Evolutionary conservation across 1,140 invertebrate genomes (phyloP), one percentile per base, ranked within the genome.

Genomic region (Drosophila malerkotliana): DNA sequence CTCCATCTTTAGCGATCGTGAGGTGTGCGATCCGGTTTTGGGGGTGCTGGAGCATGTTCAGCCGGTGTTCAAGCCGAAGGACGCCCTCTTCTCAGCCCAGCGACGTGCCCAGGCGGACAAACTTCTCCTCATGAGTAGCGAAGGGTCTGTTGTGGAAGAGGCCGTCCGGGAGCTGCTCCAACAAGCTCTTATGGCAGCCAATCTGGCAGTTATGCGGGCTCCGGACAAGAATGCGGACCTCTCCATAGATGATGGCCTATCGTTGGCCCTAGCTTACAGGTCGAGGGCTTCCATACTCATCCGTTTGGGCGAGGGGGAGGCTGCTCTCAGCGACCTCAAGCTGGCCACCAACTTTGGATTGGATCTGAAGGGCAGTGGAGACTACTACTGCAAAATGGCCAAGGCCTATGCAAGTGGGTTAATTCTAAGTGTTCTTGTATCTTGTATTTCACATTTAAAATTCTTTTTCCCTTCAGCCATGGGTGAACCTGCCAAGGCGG

Each of bases 191-290:
- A 71, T 93, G 0, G 83, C 95, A 0, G 93, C 93, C 37, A 94
- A 94, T 82, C 94, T 95, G 79, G 93, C 94, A 3, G 93, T 96
- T 1, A 91, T 96, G 28, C 92, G 94, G 68, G 94, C 95, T 8
- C 94, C 95, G 9, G 90, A 92, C 58, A 77, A 69, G 93, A 94
- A 93, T 26, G 79, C 91, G 41, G 93, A 93, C 34, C 90, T 85
- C 45, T 69, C 90, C 1, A 89, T 95, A 0, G 95, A 95, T 56
- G 92, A 92, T 28, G 95, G 95, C 1, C 90, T 94, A 0, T 92
- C 93, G 0, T 90, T 95, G n/a, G 92, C 94, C 1, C 77, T 95
- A 34, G 94, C 94, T 8, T 84, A 95, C 2, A 93, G 94, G 79
- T 91, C 92, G 0, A 92, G 95, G 49, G 94, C 94, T 0, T 92